Conservation (phyloP, 2,797 vertebrate genomes). For the Emydoidea blandingii region DNA sequence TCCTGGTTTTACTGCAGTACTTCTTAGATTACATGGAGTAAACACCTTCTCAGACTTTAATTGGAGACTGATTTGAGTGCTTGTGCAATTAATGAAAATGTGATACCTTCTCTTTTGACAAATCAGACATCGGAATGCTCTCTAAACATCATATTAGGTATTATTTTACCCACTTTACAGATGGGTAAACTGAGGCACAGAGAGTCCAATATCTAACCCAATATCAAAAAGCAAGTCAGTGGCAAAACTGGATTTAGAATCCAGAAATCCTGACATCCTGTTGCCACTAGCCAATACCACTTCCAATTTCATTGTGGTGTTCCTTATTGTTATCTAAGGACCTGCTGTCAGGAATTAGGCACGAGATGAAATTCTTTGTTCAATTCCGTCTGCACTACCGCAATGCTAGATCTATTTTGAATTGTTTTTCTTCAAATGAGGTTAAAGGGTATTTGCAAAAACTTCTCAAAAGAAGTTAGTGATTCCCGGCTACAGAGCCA, state of each 20-base stretch:
- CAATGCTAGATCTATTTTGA: background rate
- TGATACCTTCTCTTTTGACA: background rate
- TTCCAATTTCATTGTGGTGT: background rate
- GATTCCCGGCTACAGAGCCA: background rate
- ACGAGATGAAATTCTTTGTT: background rate
- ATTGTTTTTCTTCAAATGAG: background rate
- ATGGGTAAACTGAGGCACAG: background rate
- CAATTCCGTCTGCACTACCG: background rate
- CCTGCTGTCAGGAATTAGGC: background rate
- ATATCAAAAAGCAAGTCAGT: background rate
- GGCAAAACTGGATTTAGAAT: background rate
- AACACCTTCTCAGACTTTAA: background rate
- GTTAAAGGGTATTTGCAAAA: conserved; percentile 25
- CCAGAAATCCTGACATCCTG: background rate
- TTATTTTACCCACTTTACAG: background rate
- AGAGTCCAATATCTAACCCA: background rate
- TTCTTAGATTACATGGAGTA: background rate
- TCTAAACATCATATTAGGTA: background rate
- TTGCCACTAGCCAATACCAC: background rate
- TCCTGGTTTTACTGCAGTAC: background rate
- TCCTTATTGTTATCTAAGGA: background rate
- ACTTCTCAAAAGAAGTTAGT: conserved; percentile 6
- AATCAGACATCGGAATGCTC: background rate
- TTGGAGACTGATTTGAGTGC: background rate
- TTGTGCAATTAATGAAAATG: background rate